Evolutionary conservation across 2,888 invertebrate species (phyloP), one percentile per base, ranked within the genome.

Genomic region (Macrophya alboannulata): DNA sequence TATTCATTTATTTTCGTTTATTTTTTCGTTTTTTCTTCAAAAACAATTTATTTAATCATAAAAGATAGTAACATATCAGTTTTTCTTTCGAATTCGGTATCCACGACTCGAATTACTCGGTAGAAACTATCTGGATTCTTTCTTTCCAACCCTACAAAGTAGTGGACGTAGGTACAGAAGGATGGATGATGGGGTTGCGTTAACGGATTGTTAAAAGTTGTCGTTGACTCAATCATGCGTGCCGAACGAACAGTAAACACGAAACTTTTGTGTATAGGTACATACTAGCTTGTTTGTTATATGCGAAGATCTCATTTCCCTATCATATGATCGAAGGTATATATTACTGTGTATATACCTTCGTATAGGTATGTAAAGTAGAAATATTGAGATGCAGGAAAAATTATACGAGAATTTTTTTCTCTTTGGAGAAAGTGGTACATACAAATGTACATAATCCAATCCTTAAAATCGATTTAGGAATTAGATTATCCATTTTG

Each of bases 141-240:
- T n/a, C n/a, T 48, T n/a, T 51, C 51, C 37, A 17, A 8, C 0
- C 25, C n/a, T n/a, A n/a, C n/a, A n/a, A n/a, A n/a, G n/a, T n/a
- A n/a, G n/a, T n/a, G n/a, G n/a, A n/a, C 77, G 17, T 51, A 76
- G 31, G 51, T 51, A 5, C 4, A 25, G 51, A 10, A 31, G n/a
- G n/a, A n/a, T n/a, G n/a, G 76, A 76, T 5, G 25, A 31, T 25
- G 31, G 25, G 48, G 76, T 31, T 76, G 48, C 76, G 48, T 51
- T 25, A 45, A 8, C 77, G 37, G 77, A 77, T 77, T 77, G 77
- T 77, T 77, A 51, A 77, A 77, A 77, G 77, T 77, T 77, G 51
- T 51, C 37, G 55, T 55, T 77, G 17, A 37, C 31, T 77, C 77
- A 77, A 51, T 31, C 37, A 77, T 77, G 77, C 77, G 77, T 77